Evolutionary conservation across 2,888 invertebrate species (phyloP).

Genomic region (Steinernema carpocapsae): DNA sequence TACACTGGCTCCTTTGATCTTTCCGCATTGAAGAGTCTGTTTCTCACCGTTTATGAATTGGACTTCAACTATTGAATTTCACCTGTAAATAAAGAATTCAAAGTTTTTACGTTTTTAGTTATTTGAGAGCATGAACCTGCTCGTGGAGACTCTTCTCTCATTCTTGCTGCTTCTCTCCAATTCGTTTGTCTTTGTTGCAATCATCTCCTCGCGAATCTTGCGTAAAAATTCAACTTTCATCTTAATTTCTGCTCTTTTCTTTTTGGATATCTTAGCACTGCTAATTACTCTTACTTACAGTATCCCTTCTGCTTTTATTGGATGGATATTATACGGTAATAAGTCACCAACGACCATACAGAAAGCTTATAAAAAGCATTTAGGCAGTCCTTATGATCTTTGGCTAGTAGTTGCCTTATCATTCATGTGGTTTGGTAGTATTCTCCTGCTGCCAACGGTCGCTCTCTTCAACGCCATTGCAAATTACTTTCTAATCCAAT

Average conservation of each 20-base stretch:
- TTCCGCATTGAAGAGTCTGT: too few relatives aligned
- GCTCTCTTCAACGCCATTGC: neutral
- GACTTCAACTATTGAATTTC: too few relatives aligned
- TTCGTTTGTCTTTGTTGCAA: neutral
- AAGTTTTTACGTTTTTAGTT: too few relatives aligned
- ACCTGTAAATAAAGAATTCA: too few relatives aligned
- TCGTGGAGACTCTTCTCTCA: neutral
- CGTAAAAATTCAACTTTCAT: neutral
- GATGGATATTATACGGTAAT: neutral
- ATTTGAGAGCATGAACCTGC: slow-evolving; percentile 5
- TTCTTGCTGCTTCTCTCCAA: neutral
- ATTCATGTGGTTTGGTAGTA: neutral
- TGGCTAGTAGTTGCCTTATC: neutral
- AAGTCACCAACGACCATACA: too few relatives aligned
- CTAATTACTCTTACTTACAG: neutral
- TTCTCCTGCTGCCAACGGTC: neutral
- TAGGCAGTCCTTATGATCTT: neutral
- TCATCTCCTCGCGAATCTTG: neutral
- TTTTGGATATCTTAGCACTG: neutral
- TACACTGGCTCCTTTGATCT: too few relatives aligned
- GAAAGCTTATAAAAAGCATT: neutral
- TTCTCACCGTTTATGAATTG: too few relatives aligned
- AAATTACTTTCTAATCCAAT: neutral
- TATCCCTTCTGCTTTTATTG: neutral
- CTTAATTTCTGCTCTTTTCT: neutral